A percentile compares a stretch with the other conserved stretches of the same genome.
Conservation (phyloP, 2,797 vertebrate species). For the Falco berigora region DNA sequence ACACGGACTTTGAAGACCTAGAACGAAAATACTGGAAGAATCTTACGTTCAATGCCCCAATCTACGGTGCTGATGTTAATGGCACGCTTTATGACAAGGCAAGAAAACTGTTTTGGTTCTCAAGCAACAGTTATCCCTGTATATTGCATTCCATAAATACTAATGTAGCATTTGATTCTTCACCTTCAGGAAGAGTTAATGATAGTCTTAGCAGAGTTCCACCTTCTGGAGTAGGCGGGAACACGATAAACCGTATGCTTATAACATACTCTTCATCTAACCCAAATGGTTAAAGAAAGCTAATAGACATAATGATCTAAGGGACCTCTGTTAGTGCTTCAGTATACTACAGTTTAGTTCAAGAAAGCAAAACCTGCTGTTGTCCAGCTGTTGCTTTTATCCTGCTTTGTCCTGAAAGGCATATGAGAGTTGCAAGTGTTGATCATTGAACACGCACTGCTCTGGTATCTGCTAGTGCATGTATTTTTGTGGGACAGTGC, state of each 20-base stretch:
- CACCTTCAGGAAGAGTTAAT: not conserved
- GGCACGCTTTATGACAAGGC: constrained; percentile 92
- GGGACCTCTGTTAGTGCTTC: not conserved
- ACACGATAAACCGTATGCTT: not conserved
- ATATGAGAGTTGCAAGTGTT: not conserved
- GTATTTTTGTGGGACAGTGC: not conserved
- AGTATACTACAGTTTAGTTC: not conserved
- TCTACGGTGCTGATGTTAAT: constrained; percentile 93
- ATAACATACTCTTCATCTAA: not conserved
- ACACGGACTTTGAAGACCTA: constrained; percentile 90
- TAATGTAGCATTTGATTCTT: not conserved
- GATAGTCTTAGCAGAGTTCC: not conserved
- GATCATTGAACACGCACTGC: not conserved
- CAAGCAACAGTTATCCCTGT: not conserved
- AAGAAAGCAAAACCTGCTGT: not conserved
- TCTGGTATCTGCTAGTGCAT: not conserved
- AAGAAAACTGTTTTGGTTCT: not conserved
- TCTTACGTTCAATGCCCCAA: constrained; percentile 91
- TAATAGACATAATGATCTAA: not conserved
- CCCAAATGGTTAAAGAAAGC: not conserved
- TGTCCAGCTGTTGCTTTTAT: not conserved
- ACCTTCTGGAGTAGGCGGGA: not conserved
- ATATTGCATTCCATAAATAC: not conserved
- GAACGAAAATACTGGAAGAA: constrained; percentile 99
- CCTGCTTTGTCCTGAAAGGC: not conserved